Base-by-base conservation (phyloP, 2,113 vertebrate genomes). In the Clarias gariepinus region DNA sequence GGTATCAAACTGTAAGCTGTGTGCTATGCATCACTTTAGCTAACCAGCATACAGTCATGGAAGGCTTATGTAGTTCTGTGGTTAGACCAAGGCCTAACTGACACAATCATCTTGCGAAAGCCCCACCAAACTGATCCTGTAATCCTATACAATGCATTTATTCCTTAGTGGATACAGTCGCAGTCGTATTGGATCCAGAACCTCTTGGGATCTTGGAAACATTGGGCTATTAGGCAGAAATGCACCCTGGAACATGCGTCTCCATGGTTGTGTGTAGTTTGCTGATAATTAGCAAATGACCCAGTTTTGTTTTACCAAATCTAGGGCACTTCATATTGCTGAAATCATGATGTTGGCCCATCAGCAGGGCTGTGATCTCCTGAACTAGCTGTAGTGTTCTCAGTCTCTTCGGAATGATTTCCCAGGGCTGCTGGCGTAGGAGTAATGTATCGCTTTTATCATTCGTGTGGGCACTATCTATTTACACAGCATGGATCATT, bases 401-500 rank as follows among this genome's bases (percentile, higher is more conserved):
- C 3, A 4, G 30, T 2, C 1, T 3, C 33, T 28, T 81, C 16
- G 36, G 63, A 19, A 52, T 28, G 78, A 12, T 81, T 12, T 53
- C 57, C n/a, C 28, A 30, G 36, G 41, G 57, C 61, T 52, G 41
- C 33, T 63, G 36, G 52, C 58, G 63, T 15, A 23, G 55, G 58
- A 82, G 64, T 76, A 60, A 77, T 52, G 21, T 7, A 33, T 66
- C n/a, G 61, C 57, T 87, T 21, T 87, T 79, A 89, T 82, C 60
- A 30, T 73, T 84, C 60, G 61, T 3, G 78, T 82, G 66, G 61
- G 73, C 66, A 66, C 81, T 83, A 68, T 86, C n/a, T 84, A 87
- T 88, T 90, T 88, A 73, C 68, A 15, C 73, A 61, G 84, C 71
- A 33, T 90, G 87, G 69, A 80, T 28, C 85, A 52, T n/a, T 61